Evolutionary conservation across 2,888 invertebrate genomes (phyloP), one percentile per base, ranked within the genome.

Genomic region (Xylota sylvarum): DNA sequence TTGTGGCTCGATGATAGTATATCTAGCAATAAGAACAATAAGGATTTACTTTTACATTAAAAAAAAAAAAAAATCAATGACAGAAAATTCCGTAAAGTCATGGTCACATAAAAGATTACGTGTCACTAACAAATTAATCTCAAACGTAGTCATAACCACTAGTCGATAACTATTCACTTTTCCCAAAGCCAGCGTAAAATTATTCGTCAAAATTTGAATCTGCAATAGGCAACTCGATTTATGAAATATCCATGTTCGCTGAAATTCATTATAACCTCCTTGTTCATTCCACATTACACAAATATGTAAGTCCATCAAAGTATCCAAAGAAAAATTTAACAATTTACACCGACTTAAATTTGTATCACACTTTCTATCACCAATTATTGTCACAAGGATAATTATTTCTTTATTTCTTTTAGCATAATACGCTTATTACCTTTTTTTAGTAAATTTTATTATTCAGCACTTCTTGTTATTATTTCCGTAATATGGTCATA

Each of bases 401-500:
- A 23, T 23, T 43, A 27, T 4, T 5, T 27, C 19, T 48, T 5
- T 48, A 48, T 64, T 69, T 30, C 10, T 46, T 55, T 48, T 27
- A n/a, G 3, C 14, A 65, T 48, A 56, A 67, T 40, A 37, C 43
- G 30, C 43, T 23, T 72, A 60, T 86, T 86, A 86, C 86, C 86
- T 86, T 81, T 35, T n/a, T 64, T 23, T 23, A 60, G 52, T n/a
- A 32, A 52, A 60, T 55, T 73, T 10, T 74, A 46, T 86, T 69
- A 48, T 77, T 74, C 58, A 69, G 32, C 56, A 82, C 40, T 72
- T 72, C 72, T 30, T 43, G 65, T 78, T 81, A 64, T 77, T 62
- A 23, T 70, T 78, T 67, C 40, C 67, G 52, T 67, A 43, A 52
- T 70, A 56, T 84, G 23, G 40, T 82, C 86, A 76, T 80, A 50